Evolutionary conservation across 2,888 invertebrate genomes (phyloP).

Genomic region (Drosophila falleni): DNA sequence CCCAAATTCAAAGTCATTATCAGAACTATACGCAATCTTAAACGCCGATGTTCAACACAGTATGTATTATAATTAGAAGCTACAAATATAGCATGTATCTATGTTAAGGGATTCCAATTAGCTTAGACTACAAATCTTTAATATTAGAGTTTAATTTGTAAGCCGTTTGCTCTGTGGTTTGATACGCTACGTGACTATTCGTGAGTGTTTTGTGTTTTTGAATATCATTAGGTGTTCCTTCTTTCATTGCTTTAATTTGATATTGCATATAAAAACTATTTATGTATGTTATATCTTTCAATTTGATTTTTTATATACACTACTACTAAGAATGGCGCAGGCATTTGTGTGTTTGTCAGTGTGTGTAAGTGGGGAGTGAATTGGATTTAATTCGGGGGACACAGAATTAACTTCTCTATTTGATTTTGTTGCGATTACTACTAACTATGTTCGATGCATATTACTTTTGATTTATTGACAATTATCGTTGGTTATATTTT

Average conservation of each 20-base stretch:
- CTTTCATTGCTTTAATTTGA: slow-evolving; percentile 65
- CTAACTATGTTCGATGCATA: slow-evolving; percentile 76
- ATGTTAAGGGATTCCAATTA: slow-evolving; percentile 30
- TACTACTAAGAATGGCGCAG: slow-evolving; percentile 61
- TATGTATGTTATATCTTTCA: slow-evolving; percentile 38
- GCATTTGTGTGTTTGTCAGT: slow-evolving; percentile 38
- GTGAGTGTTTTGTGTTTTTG: slow-evolving; percentile 37
- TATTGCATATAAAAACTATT: slow-evolving; percentile 78
- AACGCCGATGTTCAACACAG: slow-evolving; percentile 47
- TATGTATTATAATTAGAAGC: slow-evolving; percentile 30
- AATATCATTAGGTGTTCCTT: slow-evolving; percentile 54
- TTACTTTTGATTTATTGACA: slow-evolving; percentile 79
- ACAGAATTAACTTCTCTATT: slow-evolving; percentile 40
- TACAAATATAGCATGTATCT: slow-evolving; percentile 32
- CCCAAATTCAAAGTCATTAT: slow-evolving; percentile 52
- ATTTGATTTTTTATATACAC: slow-evolving; percentile 68
- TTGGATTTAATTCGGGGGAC: slow-evolving; percentile 12
- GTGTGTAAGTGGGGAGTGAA: slow-evolving; percentile 9
- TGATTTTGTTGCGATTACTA: slow-evolving; percentile 68
- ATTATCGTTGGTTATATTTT: slow-evolving; percentile 76
- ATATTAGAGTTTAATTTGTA: slow-evolving; percentile 40
- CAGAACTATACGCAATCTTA: slow-evolving; percentile 46
- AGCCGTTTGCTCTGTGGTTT: slow-evolving; percentile 62
- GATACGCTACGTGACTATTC: slow-evolving; percentile 66
- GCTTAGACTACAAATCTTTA: slow-evolving; percentile 41